Evolutionary conservation across 2,113 vertebrate species (phyloP).

Genomic region (Diadophis punctatus): DNA sequence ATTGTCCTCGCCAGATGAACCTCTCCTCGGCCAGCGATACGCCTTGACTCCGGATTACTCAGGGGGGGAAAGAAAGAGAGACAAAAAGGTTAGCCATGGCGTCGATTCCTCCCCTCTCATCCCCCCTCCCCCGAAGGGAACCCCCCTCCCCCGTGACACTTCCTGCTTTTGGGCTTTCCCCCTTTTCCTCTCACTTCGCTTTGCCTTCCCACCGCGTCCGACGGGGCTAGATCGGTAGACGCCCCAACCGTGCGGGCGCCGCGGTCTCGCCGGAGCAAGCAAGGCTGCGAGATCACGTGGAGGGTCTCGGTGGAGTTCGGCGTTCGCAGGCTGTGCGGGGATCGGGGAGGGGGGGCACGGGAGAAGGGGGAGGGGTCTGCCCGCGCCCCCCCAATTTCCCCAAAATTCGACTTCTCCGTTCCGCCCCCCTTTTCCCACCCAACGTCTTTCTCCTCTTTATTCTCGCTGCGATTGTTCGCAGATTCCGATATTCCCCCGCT

Average conservation of each 20-base stretch:
- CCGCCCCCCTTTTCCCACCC: background rate
- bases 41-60: slow-evolving; percentile 12
- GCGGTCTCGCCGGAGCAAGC: background rate
- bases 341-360: too few relatives aligned
- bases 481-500: too few relatives aligned
- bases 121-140: background rate
- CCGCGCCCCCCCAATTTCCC: background rate
- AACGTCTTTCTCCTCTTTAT: background rate
- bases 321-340: background rate
- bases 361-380: background rate
- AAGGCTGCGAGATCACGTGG: slow-evolving; percentile 7
- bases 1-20: background rate
- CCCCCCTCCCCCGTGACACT: background rate
- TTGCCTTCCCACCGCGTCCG: background rate
- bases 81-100: background rate
- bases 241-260: background rate
- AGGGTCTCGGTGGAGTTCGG: background rate
- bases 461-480: background rate
- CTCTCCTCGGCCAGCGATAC: background rate
- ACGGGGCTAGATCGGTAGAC: background rate
- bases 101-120: background rate
- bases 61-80: too few relatives aligned
- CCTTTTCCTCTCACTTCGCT: background rate
- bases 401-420: background rate
- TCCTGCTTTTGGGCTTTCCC: background rate